A percentile compares a stretch with the other conserved stretches of the same genome.
phyloP scores from a whole-genome alignment of 1,140 invertebrate species.

The Drosophila pseudoananassae region DNA sequence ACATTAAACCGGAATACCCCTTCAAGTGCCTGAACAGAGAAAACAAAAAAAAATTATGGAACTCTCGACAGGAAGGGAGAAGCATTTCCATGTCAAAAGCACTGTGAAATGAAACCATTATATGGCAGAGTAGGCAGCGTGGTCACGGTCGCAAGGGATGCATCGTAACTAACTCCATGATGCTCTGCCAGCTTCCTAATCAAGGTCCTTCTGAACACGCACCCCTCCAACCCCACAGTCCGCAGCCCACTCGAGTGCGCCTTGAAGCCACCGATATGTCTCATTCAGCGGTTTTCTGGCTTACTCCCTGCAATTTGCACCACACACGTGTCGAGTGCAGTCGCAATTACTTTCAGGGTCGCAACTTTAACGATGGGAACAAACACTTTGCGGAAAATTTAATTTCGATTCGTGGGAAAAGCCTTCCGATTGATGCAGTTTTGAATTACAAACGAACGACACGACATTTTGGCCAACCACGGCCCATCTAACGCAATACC shows the following conservation, averaged over 20 bases:
- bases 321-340: conserved; percentile 65
- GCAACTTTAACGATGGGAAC: conserved; percentile 68
- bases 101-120: conserved; percentile 53
- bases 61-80: conserved; percentile 16
- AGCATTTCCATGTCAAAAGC: conserved; percentile 33
- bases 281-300: conserved; percentile 48
- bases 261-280: conserved; percentile 62
- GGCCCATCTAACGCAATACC: neutral
- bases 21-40: conserved; percentile 58
- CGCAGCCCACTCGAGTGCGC: conserved; percentile 19
- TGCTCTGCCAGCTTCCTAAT: conserved; percentile 14
- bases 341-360: conserved; percentile 68
- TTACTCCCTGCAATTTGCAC: conserved; percentile 57
- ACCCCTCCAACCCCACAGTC: conserved; percentile 34
- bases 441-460: conserved; percentile 55
- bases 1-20: conserved; percentile 59
- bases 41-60: conserved; percentile 29
- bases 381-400: conserved; percentile 32
- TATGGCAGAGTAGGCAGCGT: conserved; percentile 58
- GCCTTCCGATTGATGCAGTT: conserved; percentile 39
- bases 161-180: neutral
- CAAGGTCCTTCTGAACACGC: conserved; percentile 10
- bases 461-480: conserved; percentile 17
- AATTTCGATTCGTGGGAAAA: conserved; percentile 73
- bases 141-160: conserved; percentile 34